Evolutionary conservation across 2,888 invertebrate genomes (phyloP).

Genomic region (Acleris cristana): DNA sequence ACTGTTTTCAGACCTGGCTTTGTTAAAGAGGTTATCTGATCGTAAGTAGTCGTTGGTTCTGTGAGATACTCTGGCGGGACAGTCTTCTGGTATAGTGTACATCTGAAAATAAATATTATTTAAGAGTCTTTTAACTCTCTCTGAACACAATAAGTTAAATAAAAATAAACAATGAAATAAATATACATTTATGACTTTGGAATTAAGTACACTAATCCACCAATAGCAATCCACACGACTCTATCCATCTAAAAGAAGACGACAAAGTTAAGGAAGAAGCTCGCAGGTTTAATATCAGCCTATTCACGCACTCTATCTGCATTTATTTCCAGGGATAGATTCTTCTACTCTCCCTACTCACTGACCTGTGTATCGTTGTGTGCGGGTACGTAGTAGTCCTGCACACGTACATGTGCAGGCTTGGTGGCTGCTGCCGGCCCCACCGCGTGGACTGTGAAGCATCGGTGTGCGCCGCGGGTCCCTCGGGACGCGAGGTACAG

Average conservation of each 20-base stretch:
- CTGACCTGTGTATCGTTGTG: slow-evolving; percentile 79
- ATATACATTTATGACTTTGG: too few species aligned
- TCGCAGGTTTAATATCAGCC: too few species aligned
- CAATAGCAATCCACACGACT: too few species aligned
- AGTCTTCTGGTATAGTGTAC: slow-evolving; percentile 76
- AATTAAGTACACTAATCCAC: too few species aligned
- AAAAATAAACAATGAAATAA: too few species aligned
- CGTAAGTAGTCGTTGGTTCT: slow-evolving; percentile 56
- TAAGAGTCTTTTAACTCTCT: too few species aligned
- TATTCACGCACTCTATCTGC: too few species aligned
- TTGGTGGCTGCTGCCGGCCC: slow-evolving; percentile 63
- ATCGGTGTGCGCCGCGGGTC: slow-evolving; percentile 55
- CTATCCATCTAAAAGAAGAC: too few species aligned
- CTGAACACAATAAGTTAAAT: too few species aligned
- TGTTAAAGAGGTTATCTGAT: slow-evolving; percentile 67
- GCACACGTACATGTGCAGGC: slow-evolving; percentile 82
- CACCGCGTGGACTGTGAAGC: slow-evolving; percentile 62
- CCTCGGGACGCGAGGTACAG: slow-evolving; percentile 63
- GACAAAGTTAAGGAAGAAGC: too few species aligned
- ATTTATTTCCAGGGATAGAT: too few species aligned
- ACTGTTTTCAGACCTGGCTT: slow-evolving; percentile 61
- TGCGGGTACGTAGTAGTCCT: slow-evolving; percentile 87
- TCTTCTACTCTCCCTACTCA: background rate
- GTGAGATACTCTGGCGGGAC: slow-evolving; percentile 62
- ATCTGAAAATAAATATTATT: slow-evolving; percentile 52